phyloP scores from a whole-genome alignment of 2,797 vertebrate species.

The Garrulus glandarius region DNA sequence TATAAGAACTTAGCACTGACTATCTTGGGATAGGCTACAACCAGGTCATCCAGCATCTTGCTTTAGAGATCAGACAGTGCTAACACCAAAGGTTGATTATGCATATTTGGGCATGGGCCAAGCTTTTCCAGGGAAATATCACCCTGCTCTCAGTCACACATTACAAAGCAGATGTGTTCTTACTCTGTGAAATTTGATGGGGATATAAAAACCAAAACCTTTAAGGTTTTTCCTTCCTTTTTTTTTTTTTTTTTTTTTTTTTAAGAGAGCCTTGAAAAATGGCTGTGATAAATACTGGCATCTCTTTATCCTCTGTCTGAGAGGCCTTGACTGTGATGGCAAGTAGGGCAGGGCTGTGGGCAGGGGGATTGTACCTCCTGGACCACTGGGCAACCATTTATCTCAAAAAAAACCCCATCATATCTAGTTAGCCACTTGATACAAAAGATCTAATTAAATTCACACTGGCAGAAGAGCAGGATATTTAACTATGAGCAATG shows the following conservation, averaged over 20 bases:
- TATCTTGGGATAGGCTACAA: neutral
- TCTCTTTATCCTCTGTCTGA: neutral
- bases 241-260: fast-evolving
- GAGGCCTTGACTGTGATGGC: neutral
- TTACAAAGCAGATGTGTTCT: neutral
- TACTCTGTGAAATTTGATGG: neutral
- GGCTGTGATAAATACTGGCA: neutral
- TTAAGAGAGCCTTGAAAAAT: neutral
- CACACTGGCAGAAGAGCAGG: neutral
- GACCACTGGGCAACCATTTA: neutral
- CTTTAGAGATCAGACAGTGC: neutral
- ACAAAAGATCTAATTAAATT: neutral
- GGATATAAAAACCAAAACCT: neutral
- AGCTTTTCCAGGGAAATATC: neutral
- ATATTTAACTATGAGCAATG: neutral
- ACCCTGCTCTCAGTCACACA: neutral
- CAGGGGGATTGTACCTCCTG: neutral
- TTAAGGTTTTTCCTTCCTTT: fast-evolving
- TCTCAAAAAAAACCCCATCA: neutral
- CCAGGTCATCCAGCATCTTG: neutral
- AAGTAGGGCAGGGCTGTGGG: neutral
- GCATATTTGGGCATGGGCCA: neutral
- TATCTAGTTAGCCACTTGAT: neutral
- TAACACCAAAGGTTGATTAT: neutral
- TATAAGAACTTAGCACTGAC: neutral